These are phyloP conservation scores for Athene noctua DNA, from an alignment of 2,113 vertebrate genomes.

Conservation along the genomic window DNA sequence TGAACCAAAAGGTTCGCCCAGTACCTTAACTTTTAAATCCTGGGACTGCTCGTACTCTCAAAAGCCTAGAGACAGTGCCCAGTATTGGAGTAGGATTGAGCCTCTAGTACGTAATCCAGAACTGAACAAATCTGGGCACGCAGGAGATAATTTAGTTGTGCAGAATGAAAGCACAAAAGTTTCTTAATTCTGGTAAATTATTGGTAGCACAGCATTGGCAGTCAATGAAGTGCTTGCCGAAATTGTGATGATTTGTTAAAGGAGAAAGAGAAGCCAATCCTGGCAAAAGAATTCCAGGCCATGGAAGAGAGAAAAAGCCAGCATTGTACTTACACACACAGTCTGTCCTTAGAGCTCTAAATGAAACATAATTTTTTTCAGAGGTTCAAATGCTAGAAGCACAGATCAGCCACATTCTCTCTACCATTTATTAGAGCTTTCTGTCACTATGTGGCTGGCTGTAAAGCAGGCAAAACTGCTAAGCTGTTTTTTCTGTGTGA, in stretches of 20 bases:
- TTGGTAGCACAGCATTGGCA: constrained; percentile 23
- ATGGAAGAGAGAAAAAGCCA: neutral
- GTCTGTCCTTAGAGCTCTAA: neutral
- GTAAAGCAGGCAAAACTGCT: constrained; percentile 2
- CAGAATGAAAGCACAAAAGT: constrained; percentile 7
- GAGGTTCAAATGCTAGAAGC: neutral
- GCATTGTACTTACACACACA: neutral
- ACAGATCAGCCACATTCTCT: neutral
- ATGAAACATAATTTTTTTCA: neutral
- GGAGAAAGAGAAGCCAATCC: neutral
- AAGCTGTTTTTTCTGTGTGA: neutral
- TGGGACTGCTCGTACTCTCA: neutral
- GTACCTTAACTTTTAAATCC: neutral
- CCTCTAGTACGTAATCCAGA: neutral
- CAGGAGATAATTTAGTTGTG: neutral
- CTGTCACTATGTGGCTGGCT: neutral
- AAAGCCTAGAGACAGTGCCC: constrained; percentile 2
- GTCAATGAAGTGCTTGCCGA: neutral
- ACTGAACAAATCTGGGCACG: constrained; percentile 42
- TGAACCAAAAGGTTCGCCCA: neutral
- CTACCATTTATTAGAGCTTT: neutral
- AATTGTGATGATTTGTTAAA: constrained; percentile 30
- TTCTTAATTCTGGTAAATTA: constrained; percentile 30
- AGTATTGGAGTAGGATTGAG: neutral
- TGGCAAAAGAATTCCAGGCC: neutral